phyloP scores from a whole-genome alignment of 2,888 invertebrate genomes.

The Pristionchus exspectatus region DNA sequence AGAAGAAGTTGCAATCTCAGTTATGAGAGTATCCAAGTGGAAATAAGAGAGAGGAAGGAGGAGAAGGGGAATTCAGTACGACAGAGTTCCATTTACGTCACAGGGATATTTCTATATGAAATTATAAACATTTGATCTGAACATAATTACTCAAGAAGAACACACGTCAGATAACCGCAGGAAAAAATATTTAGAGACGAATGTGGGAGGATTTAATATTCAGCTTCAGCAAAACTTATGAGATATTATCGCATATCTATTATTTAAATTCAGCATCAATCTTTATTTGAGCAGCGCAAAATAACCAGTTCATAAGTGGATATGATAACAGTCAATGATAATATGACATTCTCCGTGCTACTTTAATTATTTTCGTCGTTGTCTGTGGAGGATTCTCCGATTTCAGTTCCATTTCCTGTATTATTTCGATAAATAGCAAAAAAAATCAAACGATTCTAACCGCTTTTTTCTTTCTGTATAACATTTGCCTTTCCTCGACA shows the following conservation, averaged over 20 bases:
- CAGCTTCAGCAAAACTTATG: neutral
- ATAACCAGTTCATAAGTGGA: neutral
- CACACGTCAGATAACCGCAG: neutral
- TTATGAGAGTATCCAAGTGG: neutral
- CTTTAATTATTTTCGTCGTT: too few species aligned
- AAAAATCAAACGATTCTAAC: neutral
- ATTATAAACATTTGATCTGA: neutral
- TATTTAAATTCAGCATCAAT: neutral
- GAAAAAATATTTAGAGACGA: neutral
- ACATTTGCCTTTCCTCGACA: neutral
- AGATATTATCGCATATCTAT: neutral
- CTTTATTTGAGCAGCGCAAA: neutral
- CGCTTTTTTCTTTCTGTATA: neutral
- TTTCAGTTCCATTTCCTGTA: neutral
- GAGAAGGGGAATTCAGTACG: too few species aligned
- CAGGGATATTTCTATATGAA: neutral
- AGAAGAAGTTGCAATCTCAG: neutral
- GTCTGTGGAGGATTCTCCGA: neutral
- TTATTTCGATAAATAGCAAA: neutral
- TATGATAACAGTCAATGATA: neutral
- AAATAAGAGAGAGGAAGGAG: neutral
- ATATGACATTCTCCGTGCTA: conserved; percentile 11
- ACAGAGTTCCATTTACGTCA: neutral
- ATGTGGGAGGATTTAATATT: neutral
- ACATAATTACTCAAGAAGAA: neutral